Evolutionary conservation across 2,797 vertebrate species (phyloP).

Genomic region (Meda fulgida): DNA sequence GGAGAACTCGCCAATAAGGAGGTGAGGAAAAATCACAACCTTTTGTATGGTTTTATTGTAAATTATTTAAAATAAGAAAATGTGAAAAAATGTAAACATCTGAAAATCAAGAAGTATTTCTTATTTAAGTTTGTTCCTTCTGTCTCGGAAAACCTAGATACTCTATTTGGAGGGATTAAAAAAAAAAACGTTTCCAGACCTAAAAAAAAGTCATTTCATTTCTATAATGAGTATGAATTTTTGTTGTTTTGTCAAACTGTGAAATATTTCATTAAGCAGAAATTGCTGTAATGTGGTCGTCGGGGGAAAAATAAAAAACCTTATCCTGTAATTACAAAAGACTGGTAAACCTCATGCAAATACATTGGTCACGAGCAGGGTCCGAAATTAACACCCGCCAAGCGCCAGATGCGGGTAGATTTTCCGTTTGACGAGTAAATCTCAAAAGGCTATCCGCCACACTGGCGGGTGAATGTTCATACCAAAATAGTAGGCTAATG

Average conservation of each 20-base stretch:
- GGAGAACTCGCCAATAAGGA: constrained; percentile 90
- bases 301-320: not conserved
- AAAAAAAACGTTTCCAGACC: no score
- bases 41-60: no score
- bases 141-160: not conserved
- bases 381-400: no score
- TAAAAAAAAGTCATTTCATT: no score
- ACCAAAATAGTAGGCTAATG: no score
- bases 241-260: not conserved
- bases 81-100: not conserved
- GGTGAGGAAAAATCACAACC: constrained; percentile 70
- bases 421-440: no score
- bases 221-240: no score
- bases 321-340: not conserved
- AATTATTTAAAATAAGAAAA: not conserved
- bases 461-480: no score
- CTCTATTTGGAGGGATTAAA: not conserved
- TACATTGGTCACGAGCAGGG: not conserved
- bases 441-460: no score
- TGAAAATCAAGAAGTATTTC: not conserved
- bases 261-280: not conserved
- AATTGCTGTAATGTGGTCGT: not conserved
- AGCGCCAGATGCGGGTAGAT: no score
- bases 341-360: not conserved
- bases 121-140: not conserved